Evolutionary conservation across 2,113 vertebrate genomes (phyloP).

Genomic region (Polypterus senegalus): DNA sequence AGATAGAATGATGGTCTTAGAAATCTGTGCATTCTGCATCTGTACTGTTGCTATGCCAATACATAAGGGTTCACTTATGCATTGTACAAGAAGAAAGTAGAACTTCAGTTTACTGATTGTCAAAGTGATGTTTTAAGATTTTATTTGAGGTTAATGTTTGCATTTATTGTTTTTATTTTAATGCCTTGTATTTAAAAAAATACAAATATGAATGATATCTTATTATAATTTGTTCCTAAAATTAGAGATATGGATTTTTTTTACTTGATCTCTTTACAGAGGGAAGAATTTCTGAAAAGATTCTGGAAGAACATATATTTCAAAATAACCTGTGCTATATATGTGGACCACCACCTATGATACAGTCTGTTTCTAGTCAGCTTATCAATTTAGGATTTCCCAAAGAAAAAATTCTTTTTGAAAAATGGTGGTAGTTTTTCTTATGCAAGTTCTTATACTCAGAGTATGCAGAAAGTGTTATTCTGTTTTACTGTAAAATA

Average conservation of each 20-base stretch:
- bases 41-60: too few species aligned
- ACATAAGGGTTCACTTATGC: too few species aligned
- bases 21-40: too few species aligned
- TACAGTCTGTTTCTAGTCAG: slow-evolving; percentile 64
- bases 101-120: not conserved
- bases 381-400: slow-evolving; percentile 55
- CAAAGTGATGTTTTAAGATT: not conserved
- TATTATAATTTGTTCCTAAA: not conserved
- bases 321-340: slow-evolving; percentile 76
- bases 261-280: slow-evolving; percentile 42
- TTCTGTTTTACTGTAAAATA: too few species aligned
- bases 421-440: slow-evolving; percentile 86
- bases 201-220: not conserved
- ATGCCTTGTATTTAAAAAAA: not conserved
- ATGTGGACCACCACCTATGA: slow-evolving; percentile 92
- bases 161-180: not conserved
- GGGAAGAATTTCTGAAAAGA: slow-evolving; percentile 64
- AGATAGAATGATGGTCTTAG: too few species aligned
- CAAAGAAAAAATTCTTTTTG: slow-evolving; percentile 67
- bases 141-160: slow-evolving; percentile 1
- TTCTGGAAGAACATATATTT: slow-evolving; percentile 53
- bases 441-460: not conserved
- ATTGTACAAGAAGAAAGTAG: too few species aligned
- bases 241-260: slow-evolving; percentile 16
- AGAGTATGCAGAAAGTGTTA: too few species aligned